A percentile compares a stretch with the other conserved stretches of the same genome.
These are phyloP conservation scores for Atractosteus spatula DNA, from an alignment of 2,113 vertebrate genomes.

Conservation along the genomic window DNA sequence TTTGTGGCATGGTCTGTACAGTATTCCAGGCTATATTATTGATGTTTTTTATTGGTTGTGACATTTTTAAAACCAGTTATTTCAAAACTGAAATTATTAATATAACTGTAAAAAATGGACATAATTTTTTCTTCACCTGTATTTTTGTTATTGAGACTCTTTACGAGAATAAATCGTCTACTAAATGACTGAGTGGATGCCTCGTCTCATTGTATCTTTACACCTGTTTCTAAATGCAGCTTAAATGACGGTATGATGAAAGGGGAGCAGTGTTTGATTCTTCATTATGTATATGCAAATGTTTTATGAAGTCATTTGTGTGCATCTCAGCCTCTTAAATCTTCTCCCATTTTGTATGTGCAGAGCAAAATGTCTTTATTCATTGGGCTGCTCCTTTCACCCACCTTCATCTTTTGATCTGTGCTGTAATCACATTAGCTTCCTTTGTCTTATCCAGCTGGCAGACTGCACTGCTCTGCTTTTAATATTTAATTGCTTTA, in stretches of 20 bases:
- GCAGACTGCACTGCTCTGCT: neutral
- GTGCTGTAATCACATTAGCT: neutral
- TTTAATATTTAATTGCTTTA: neutral
- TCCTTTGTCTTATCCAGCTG: neutral
- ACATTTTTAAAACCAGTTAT: slow-evolving; percentile 66
- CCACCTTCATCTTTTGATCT: no score
- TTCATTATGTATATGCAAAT: slow-evolving; percentile 35
- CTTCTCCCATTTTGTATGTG: no score
- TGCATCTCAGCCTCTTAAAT: no score
- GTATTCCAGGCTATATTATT: slow-evolving; percentile 50
- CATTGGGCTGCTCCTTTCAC: no score
- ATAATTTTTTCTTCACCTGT: slow-evolving; percentile 79
- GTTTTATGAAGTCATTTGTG: slow-evolving; percentile 3
- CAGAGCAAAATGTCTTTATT: no score
- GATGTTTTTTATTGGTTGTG: slow-evolving; percentile 65
- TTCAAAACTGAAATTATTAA: slow-evolving; percentile 43
- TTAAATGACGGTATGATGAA: slow-evolving; percentile 34
- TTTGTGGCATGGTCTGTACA: slow-evolving; percentile 49
- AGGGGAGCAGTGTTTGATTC: slow-evolving; percentile 30
- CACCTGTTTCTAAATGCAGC: slow-evolving; percentile 19
- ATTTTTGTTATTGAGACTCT: slow-evolving; percentile 84
- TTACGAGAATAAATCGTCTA: slow-evolving; percentile 85
- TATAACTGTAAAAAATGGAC: slow-evolving; percentile 31
- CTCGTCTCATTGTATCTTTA: slow-evolving; percentile 20
- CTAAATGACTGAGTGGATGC: slow-evolving; percentile 48